Conservation (phyloP, 2,113 vertebrate genomes). For the Eudyptes chrysolophus region DNA sequence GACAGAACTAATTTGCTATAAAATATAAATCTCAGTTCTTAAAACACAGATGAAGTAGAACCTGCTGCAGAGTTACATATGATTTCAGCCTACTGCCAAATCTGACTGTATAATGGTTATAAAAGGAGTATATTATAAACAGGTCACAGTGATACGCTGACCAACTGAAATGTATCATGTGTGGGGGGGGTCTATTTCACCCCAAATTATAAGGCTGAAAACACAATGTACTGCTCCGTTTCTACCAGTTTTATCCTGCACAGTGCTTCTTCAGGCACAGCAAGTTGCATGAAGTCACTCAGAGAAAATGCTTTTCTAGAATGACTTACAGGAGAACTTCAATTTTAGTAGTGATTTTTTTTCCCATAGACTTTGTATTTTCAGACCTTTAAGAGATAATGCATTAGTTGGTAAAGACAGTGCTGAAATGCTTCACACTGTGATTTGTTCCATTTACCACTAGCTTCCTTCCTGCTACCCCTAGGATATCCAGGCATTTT, state of each 20-base stretch:
- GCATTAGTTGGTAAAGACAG: neutral
- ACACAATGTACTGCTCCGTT: neutral
- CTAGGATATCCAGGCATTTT: neutral
- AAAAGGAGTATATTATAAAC: neutral
- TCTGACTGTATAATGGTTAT: neutral
- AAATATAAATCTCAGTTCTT: neutral
- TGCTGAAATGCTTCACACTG: slow-evolving; percentile 15
- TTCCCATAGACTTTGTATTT: neutral
- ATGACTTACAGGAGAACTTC: neutral
- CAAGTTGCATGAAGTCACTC: neutral
- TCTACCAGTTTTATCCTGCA: neutral
- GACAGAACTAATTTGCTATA: neutral
- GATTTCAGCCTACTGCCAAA: neutral
- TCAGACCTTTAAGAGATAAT: neutral
- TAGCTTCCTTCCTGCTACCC: neutral
- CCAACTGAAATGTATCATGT: neutral
- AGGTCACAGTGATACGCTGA: neutral
- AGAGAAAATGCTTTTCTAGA: neutral
- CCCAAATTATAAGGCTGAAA: neutral
- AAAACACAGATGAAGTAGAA: neutral
- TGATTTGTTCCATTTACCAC: slow-evolving; percentile 43
- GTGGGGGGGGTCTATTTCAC: neutral
- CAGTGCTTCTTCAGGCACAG: neutral
- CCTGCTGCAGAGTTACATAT: neutral
- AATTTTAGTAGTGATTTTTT: neutral